Evolutionary conservation across 1,140 invertebrate species (phyloP).

Genomic region (Eufriesea mexicana): DNA sequence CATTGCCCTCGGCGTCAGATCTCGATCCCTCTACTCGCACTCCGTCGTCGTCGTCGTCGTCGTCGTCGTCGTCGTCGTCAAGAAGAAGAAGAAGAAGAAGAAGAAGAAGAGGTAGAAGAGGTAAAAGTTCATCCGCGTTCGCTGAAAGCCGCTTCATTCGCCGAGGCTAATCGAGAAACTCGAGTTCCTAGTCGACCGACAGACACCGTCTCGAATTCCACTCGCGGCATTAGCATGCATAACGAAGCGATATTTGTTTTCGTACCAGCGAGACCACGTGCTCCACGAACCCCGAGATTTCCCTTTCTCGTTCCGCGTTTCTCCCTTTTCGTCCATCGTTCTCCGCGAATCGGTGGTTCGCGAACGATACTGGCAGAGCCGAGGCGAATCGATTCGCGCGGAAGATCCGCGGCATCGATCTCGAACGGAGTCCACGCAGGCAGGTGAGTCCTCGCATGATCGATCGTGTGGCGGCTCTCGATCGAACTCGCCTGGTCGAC

Average conservation of each 20-base stretch:
- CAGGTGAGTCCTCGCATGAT: neutral
- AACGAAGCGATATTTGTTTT: constrained; percentile 21
- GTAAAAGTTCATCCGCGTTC: neutral
- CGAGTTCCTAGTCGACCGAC: constrained; percentile 22
- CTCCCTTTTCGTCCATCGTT: neutral
- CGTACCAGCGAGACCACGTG: constrained; percentile 3
- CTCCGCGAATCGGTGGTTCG: too few species aligned
- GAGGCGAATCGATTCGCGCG: neutral
- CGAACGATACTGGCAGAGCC: neutral
- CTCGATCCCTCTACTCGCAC: neutral
- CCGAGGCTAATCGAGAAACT: constrained; percentile 15
- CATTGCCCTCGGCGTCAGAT: too few species aligned
- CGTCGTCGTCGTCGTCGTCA: too few species aligned
- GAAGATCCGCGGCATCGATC: neutral
- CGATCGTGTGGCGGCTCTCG: neutral
- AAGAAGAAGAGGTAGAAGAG: too few species aligned
- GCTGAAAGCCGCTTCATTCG: neutral
- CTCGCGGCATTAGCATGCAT: constrained; percentile 1
- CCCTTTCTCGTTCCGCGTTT: neutral
- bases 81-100: too few species aligned
- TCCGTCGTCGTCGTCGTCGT: too few species aligned
- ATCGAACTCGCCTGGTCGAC: neutral
- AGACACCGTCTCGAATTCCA: constrained; percentile 7
- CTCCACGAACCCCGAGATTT: neutral
- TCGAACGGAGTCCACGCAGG: neutral